These are phyloP conservation scores for Rhinoptilus africanus DNA, from an alignment of 2,113 vertebrate genomes.

Conservation along the genomic window DNA sequence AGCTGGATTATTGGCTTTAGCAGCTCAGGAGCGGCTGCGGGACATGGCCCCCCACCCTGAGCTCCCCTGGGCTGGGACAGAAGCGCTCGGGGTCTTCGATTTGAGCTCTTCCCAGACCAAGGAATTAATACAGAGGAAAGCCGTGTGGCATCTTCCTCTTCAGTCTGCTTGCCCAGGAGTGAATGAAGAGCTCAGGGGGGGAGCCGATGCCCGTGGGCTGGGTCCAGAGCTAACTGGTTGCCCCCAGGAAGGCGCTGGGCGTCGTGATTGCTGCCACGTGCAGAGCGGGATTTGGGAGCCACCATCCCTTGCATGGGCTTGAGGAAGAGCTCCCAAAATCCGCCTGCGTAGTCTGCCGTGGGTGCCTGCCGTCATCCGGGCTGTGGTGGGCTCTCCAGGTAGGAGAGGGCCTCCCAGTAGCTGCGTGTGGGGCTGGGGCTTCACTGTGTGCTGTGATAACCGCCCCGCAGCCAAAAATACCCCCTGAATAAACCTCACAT, in stretches of 20 bases:
- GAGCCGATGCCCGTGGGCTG: not conserved
- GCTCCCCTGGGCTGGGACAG: not conserved
- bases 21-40: not conserved
- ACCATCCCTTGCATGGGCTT: fast-evolving
- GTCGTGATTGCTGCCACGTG: not conserved
- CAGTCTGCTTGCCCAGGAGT: not conserved
- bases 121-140: not conserved
- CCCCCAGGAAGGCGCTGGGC: not conserved
- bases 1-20: not conserved
- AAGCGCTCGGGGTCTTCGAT: fast-evolving
- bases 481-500: fast-evolving
- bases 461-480: not conserved
- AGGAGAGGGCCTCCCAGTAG: not conserved
- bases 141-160: not conserved
- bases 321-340: not conserved
- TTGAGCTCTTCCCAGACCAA: not conserved
- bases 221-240: fast-evolving
- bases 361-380: not conserved
- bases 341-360: fast-evolving
- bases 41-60: fast-evolving
- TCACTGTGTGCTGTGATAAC: not conserved
- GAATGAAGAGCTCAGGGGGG: not conserved
- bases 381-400: no score
- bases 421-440: not conserved
- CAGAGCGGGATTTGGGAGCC: not conserved